Percentiles rank a stretch among this genome's conserved stretches.
Conservation (phyloP, 2,797 vertebrate genomes). For the Lycodopsis pacificus region DNA sequence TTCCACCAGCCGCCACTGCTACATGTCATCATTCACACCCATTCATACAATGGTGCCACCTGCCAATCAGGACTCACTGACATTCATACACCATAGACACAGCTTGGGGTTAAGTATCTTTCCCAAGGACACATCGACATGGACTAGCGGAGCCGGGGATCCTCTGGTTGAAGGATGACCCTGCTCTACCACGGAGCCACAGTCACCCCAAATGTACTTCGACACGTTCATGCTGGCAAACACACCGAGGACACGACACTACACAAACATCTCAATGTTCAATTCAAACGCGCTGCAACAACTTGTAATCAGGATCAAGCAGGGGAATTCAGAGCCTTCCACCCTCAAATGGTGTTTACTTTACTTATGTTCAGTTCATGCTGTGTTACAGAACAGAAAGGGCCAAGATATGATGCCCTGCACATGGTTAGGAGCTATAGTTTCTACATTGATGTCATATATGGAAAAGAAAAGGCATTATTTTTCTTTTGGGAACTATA, state of each 20-base stretch:
- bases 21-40: no score
- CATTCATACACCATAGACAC: no score
- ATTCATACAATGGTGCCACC: no score
- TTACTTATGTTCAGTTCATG: background rate
- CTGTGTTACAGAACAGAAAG: background rate
- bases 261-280: conserved; percentile 21
- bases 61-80: no score
- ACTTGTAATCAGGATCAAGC: conserved; percentile 56
- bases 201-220: conserved; percentile 16
- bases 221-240: conserved; percentile 6
- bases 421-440: background rate
- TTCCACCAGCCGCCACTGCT: no score
- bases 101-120: no score
- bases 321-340: conserved; percentile 23
- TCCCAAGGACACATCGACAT: no score
- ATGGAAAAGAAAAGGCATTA: conserved; percentile 1
- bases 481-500: conserved; percentile 1
- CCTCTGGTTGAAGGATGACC: no score
- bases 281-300: conserved; percentile 30
- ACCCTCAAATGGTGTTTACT: background rate
- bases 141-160: no score
- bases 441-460: conserved; percentile 38
- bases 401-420: background rate
- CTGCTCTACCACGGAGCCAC: no score
- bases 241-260: conserved; percentile 19